Base-by-base conservation (phyloP, 2,797 vertebrate genomes). In the Lagodon rhomboides region DNA sequence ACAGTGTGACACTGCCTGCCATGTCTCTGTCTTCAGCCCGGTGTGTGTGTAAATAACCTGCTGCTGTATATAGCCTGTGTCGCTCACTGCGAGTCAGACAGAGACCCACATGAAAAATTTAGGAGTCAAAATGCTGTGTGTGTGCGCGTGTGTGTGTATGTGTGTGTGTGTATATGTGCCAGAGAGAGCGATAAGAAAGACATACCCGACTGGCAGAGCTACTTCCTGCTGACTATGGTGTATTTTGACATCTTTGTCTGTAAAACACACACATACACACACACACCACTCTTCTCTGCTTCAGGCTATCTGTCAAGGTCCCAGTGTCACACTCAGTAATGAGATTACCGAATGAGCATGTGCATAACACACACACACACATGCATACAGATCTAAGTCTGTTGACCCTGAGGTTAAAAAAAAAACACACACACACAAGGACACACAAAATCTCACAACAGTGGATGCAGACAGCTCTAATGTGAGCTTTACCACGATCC, bases 231-330 rank as follows among this genome's bases (percentile, higher is more conserved):
- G 88, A 90, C 69, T 83, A 9, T 49, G 70, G 72, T 78, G 51
- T 85, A 68, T 84, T 90, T 83, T 91, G 79, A 90, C 79, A 82
- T 84, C 71, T 87, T 62, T 85, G 34, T 86, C 81, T 77, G 46
- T 74, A 65, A 68, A 70, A 60, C 50, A n/a, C 58, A 73, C 58
- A 67, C 70, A 75, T 49, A 64, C 51, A 75, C 30, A 83, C n/a
- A 81, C 53, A 62, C 67, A 43, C 20, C 30, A 25, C 58, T 75
- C 47, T 61, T 83, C 34, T 76, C 34, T 73, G 83, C 87, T 82
- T 79, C 79, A 86, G 86, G 87, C 78, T 61, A 73, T 86, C 75
- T 90, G 79, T 88, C 85, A 87, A 82, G 75, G 82, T 89, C 77
- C 63, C 53, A 47, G 66, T 86, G 86, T 87, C 85, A 82, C 69